Conservation (phyloP, 2,113 vertebrate species). For the Ardeotis arabs region DNA sequence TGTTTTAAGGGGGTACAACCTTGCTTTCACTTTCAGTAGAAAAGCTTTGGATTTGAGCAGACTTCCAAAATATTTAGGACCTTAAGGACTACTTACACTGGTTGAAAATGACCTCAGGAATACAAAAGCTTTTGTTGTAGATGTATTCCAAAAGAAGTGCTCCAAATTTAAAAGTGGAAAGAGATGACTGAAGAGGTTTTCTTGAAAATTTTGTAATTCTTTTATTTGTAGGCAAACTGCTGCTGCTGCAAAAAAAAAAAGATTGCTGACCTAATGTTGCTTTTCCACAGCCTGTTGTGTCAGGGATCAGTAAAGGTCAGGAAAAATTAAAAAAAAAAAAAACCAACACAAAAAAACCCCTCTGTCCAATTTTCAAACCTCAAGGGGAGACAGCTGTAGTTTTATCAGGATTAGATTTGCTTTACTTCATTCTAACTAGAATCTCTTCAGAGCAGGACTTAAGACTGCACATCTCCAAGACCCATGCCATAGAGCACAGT, state of each 20-base stretch:
- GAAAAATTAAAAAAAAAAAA: not conserved
- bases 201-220: not conserved
- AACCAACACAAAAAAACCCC: too few relatives aligned
- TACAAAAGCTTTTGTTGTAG: not conserved
- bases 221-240: not conserved
- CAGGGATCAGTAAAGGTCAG: not conserved
- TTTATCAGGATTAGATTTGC: not conserved
- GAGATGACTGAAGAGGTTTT: not conserved
- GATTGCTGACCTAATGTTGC: not conserved
- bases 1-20: not conserved
- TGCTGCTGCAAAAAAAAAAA: not conserved
- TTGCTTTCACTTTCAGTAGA: not conserved
- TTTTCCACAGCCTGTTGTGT: not conserved
- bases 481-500: fast-evolving
- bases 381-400: not conserved
- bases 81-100: not conserved
- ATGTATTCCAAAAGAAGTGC: not conserved
- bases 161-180: not conserved
- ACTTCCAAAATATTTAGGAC: not conserved
- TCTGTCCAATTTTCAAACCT: not conserved
- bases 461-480: not conserved
- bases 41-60: not conserved
- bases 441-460: not conserved
- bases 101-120: not conserved
- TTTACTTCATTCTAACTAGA: not conserved